These are phyloP conservation scores for Cryptocheilus praepositus DNA, from an alignment of 2,888 invertebrate genomes.

Conservation along the genomic window DNA sequence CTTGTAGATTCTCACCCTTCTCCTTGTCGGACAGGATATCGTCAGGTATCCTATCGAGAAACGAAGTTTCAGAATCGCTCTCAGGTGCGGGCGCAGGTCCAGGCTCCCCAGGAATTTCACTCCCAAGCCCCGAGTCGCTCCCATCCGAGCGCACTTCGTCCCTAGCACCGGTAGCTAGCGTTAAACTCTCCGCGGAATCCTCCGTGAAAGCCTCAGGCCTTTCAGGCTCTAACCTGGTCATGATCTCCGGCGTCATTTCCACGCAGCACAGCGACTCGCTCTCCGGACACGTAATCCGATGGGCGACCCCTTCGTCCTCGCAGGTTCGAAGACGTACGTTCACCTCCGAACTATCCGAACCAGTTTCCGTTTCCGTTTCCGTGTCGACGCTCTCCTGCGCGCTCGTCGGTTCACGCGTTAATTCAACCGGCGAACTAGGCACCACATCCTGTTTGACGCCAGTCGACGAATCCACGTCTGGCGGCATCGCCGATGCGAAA, in stretches of 20 bases:
- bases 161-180: slow-evolving; percentile 64
- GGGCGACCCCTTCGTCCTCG: slow-evolving; percentile 48
- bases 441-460: slow-evolving; percentile 27
- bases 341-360: slow-evolving; percentile 66
- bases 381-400: slow-evolving; percentile 54
- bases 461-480: slow-evolving; percentile 3
- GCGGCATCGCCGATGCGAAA: slow-evolving; percentile 11
- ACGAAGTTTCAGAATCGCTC: slow-evolving; percentile 77
- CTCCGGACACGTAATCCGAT: slow-evolving; percentile 52
- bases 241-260: slow-evolving; percentile 53
- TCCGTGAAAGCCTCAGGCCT: slow-evolving; percentile 70
- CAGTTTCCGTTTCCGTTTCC: slow-evolving; percentile 66
- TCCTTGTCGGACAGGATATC: slow-evolving; percentile 71
- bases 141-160: slow-evolving; percentile 82
- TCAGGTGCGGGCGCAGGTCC: slow-evolving; percentile 71
- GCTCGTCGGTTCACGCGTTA: slow-evolving; percentile 24
- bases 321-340: slow-evolving; percentile 43
- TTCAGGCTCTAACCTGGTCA: slow-evolving; percentile 66
- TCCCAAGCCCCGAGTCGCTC: slow-evolving; percentile 89
- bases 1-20: slow-evolving; percentile 60
- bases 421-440: slow-evolving; percentile 39
- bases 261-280: slow-evolving; percentile 58
- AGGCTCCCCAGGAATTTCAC: slow-evolving; percentile 82
- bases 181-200: slow-evolving; percentile 70
- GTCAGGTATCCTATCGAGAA: slow-evolving; percentile 75